phyloP scores from a whole-genome alignment of 1,140 invertebrate genomes.

The Nymphalis io region DNA sequence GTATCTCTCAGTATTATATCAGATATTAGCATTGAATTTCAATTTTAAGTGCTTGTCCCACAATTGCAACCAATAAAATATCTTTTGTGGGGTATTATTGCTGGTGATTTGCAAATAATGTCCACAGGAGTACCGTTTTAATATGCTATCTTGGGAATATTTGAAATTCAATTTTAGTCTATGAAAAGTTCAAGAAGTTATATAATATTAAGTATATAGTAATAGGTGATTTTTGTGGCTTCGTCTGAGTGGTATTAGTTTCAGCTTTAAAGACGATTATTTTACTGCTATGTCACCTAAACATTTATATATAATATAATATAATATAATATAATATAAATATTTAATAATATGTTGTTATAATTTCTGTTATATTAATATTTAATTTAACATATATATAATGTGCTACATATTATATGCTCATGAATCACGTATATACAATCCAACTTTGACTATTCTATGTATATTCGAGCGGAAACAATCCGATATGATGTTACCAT shows the following conservation, averaged over 20 bases:
- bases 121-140: slow-evolving; percentile 15
- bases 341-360: no score
- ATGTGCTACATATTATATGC: no score
- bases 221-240: neutral
- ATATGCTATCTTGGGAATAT: slow-evolving; percentile 2
- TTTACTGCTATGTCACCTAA: neutral
- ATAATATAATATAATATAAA: no score
- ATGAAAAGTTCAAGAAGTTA: neutral
- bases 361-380: no score
- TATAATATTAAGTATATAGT: neutral
- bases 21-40: slow-evolving; percentile 51
- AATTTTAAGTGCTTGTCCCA: slow-evolving; percentile 40
- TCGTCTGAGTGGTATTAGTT: neutral
- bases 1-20: slow-evolving; percentile 42
- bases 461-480: no score
- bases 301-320: no score
- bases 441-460: no score
- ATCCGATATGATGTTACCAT: no score
- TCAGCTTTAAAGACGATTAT: neutral
- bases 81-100: slow-evolving; percentile 48
- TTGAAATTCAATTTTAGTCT: neutral
- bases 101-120: slow-evolving; percentile 33
- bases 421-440: no score
- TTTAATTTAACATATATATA: no score
- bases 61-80: slow-evolving; percentile 46